Conservation (phyloP, 2,797 vertebrate genomes). For the Trichosurus vulpecula region DNA sequence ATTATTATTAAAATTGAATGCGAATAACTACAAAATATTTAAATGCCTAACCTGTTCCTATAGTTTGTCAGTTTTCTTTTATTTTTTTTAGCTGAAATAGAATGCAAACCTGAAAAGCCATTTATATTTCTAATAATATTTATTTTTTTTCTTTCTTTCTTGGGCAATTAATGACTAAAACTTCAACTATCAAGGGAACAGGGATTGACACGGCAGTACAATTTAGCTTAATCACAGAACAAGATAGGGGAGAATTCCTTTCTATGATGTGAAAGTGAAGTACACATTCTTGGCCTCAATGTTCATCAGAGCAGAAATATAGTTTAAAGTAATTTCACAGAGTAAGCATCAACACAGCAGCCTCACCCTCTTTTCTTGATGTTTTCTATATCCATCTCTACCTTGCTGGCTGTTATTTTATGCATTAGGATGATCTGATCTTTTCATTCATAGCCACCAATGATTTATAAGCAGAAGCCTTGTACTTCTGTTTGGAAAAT, state of each 20-base stretch:
- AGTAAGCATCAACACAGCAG: not conserved
- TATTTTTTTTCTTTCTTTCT: constrained; percentile 31
- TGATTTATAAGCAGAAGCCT: not conserved
- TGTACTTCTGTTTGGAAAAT: not conserved
- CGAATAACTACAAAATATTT: constrained; percentile 59
- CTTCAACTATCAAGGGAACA: not conserved
- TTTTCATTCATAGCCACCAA: not conserved
- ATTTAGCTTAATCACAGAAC: constrained; percentile 23
- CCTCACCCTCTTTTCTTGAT: not conserved
- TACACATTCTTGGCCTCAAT: not conserved
- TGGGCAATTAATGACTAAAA: not conserved
- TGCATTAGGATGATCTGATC: not conserved
- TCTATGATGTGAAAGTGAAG: not conserved
- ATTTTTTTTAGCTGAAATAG: not conserved
- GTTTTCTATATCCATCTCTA: not conserved
- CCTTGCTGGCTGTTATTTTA: not conserved
- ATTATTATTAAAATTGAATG: constrained; percentile 21
- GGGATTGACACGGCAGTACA: not conserved
- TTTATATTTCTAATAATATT: not conserved
- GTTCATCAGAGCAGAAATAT: not conserved
- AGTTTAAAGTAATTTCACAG: not conserved
- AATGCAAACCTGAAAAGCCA: constrained; percentile 41
- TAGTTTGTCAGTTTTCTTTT: constrained; percentile 44
- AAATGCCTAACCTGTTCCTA: constrained; percentile 59
- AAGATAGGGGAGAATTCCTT: not conserved